Evolutionary conservation across 2,888 invertebrate species (phyloP), one percentile per base, ranked within the genome.

Genomic region (Tryphoninae sp.): DNA sequence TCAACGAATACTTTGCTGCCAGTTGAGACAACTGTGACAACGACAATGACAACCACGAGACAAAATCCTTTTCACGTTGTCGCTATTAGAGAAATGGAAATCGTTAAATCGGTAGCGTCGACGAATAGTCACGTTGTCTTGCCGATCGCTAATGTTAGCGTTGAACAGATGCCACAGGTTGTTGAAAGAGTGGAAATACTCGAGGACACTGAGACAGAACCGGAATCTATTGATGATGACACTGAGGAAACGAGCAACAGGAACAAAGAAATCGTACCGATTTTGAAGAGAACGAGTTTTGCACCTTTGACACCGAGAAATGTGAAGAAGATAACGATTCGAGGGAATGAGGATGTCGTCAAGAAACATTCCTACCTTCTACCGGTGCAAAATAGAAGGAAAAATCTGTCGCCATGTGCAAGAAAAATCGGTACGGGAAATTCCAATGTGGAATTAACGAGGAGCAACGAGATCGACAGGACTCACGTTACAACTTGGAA

Each of bases 11-110:
- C 87, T 3, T 78, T 91, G 9, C 42, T 78, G 0, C 78, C 81
- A 6, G 59, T 62, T 45, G 78, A 78, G 65, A 71, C 71, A 59
- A 84, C 86, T n/a, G 84, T 86, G 1, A 62, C 72, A 3, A 58
- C 78, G 9, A 76, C 77, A 83, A 72, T 69, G 16, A 55, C 74
- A 33, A 6, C 40, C 61, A 33, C 49, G 61, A 86, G 89, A 73
- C 84, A 87, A 61, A 92, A 90, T 85, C 92, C 93, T 6, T 94
- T 94, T 71, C 94, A 94, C 85, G 93, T 95, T 84, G 96, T 96
- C 13, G 96, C 94, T 87, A 94, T 96, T 0, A 94, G 93, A 83
- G 95, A 94, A 87, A 94, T 93, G 88, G 96, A 96, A 90, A 95
- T 96, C 68, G 92, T 94, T 0, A 95, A 95, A 88, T 94, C 95